Conservation (phyloP, 2,888 invertebrate genomes). For the Hydropsyche betteni region DNA sequence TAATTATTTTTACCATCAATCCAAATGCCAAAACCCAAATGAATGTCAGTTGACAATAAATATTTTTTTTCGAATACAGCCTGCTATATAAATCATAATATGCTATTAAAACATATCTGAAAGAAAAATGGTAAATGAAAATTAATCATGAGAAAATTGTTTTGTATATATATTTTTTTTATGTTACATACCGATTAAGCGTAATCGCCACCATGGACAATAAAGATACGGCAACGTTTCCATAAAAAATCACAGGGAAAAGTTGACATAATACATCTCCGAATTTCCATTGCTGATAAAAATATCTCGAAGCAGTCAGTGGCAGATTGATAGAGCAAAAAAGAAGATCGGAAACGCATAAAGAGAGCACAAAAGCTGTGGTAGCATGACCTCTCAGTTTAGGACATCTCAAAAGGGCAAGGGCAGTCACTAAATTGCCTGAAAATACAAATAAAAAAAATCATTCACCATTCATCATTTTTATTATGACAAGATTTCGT, state of each 20-base stretch:
- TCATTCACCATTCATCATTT: no score
- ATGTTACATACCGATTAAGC: slow-evolving; percentile 75
- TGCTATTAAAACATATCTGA: slow-evolving; percentile 85
- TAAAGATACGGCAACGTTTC: slow-evolving; percentile 87
- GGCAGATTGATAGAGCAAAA: slow-evolving; percentile 88
- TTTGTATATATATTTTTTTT: neutral
- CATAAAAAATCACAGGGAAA: slow-evolving; percentile 89
- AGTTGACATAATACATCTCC: slow-evolving; percentile 81
- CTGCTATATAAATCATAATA: slow-evolving; percentile 81
- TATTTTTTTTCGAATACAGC: slow-evolving; percentile 78
- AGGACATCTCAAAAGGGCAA: slow-evolving; percentile 80
- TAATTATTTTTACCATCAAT: slow-evolving; percentile 65
- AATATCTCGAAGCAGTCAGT: slow-evolving; percentile 83
- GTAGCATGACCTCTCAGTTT: slow-evolving; percentile 85
- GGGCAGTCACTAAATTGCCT: slow-evolving; percentile 85
- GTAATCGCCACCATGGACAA: slow-evolving; percentile 92
- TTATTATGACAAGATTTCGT: no score
- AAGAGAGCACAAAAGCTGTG: slow-evolving; percentile 86
- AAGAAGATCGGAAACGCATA: slow-evolving; percentile 85
- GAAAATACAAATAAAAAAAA: slow-evolving; percentile 54
- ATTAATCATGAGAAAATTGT: neutral
- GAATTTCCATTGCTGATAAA: slow-evolving; percentile 82
- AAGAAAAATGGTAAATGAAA: slow-evolving; percentile 54
- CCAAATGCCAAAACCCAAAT: slow-evolving; percentile 83
- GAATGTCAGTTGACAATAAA: slow-evolving; percentile 78